A percentile compares a stretch with the other conserved stretches of the same genome.
These are phyloP conservation scores for Chaunax sp. DNA, from an alignment of 2,797 vertebrate species.

Conservation along the genomic window DNA sequence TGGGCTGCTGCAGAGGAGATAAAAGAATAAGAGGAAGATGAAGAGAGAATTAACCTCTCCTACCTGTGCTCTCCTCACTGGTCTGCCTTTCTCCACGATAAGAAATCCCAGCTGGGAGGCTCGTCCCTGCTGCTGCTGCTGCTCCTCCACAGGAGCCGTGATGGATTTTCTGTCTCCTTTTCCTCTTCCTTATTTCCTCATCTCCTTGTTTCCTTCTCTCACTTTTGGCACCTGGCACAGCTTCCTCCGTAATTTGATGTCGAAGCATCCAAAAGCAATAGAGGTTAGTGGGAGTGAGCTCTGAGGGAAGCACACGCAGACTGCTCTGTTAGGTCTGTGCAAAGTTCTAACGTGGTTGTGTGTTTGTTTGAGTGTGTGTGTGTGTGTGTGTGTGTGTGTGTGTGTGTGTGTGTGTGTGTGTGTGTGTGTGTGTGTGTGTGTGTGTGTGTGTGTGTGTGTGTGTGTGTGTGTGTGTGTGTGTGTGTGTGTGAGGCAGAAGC, in stretches of 20 bases:
- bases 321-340: constrained; percentile 55
- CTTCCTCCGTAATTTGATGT: constrained; percentile 28
- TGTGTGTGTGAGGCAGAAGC: constrained; percentile 48
- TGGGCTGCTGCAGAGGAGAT: constrained; percentile 39
- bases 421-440: too few species aligned
- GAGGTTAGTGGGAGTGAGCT: constrained; percentile 26
- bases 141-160: constrained; percentile 54
- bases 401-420: constrained; percentile 63
- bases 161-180: constrained; percentile 57
- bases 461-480: constrained; percentile 19
- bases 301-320: constrained; percentile 55
- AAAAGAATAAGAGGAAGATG: constrained; percentile 40
- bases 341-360: constrained; percentile 57
- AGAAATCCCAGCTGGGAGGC: constrained; percentile 53
- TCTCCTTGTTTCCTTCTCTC: constrained; percentile 54
- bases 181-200: constrained; percentile 40
- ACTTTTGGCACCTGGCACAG: constrained; percentile 24
- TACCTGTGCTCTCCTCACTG: constrained; percentile 63
- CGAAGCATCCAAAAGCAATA: constrained; percentile 35
- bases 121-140: constrained; percentile 49
- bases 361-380: constrained; percentile 65
- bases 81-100: constrained; percentile 47
- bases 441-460: constrained; percentile 61
- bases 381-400: too few species aligned
- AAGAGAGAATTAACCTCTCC: constrained; percentile 59